Evolutionary conservation across 2,888 invertebrate genomes (phyloP), one percentile per base, ranked within the genome.

Genomic region (Drosophila leonis): DNA sequence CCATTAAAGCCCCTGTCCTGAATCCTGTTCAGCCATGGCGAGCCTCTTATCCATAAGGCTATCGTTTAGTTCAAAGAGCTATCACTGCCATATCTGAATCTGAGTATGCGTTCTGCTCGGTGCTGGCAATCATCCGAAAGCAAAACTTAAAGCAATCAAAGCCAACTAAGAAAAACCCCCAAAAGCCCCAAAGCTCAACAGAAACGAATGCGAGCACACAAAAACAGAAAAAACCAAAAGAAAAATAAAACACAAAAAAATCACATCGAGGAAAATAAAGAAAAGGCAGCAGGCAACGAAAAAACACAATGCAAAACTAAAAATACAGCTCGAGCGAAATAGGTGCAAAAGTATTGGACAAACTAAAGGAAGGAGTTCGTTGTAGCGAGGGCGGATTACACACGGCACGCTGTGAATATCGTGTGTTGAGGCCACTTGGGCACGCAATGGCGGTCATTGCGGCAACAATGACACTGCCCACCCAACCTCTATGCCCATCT

Each of bases 141-240:
- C 82, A 88, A 84, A 88, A 81, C 84, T 83, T 83, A 74, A 78
- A 88, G 88, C 73, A 84, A 88, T 84, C 83, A 88, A 69, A 88
- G 72, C 70, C 68, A 79, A 74, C 72, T 71, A 70, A 81, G 78
- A 63, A 64, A 67, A 83, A 69, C 59, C 69, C 68, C 75, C 67
- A 74, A 66, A 74, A 65, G 65, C 70, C 79, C 81, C 59, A 31
- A 64, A 65, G 78, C 76, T 67, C 63, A 64, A 62, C 54, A 48
- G 27, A 64, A 65, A 56, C 42, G 44, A 60, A 61, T 46, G 31
- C 35, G 35, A 66, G 44, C 37, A 46, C 44, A 54, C 29, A 56
- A 56, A 56, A 62, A 39, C 39, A 49, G 60, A 62, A 76, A 65
- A 46, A 51, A n/a, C 48, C 3, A 48, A 67, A 46, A 2, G 35